phyloP scores from a whole-genome alignment of 1,140 invertebrate genomes.

The Lepidurus packardi region DNA sequence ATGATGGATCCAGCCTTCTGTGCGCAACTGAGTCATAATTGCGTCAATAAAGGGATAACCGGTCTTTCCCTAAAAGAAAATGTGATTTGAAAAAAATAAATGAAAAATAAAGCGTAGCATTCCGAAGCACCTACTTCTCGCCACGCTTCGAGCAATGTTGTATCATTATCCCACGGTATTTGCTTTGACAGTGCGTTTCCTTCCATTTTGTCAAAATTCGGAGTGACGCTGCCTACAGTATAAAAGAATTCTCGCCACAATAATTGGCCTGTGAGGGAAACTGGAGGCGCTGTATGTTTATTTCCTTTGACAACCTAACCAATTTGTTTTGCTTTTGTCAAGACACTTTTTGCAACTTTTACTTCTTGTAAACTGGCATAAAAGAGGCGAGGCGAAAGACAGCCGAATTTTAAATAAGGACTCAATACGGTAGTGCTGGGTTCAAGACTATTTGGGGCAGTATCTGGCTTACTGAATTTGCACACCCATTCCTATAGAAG shows the following conservation, averaged over 20 bases:
- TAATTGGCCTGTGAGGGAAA: conserved; percentile 59
- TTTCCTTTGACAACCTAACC: conserved; percentile 44
- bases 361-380: conserved; percentile 57
- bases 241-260: conserved; percentile 77
- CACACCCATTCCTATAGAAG: conserved; percentile 55
- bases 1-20: conserved; percentile 67
- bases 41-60: conserved; percentile 72
- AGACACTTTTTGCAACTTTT: conserved; percentile 30
- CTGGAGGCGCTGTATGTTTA: conserved; percentile 54
- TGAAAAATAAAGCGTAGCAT: conserved; percentile 34
- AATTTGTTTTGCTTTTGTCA: not conserved
- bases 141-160: conserved; percentile 59
- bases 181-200: conserved; percentile 66
- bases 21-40: conserved; percentile 59
- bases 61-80: conserved; percentile 52
- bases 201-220: conserved; percentile 60
- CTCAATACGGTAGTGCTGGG: conserved; percentile 66
- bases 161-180: conserved; percentile 62
- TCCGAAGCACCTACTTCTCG: conserved; percentile 42
- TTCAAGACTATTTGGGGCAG: conserved; percentile 62
- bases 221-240: conserved; percentile 62
- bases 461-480: conserved; percentile 67
- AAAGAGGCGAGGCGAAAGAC: conserved; percentile 59
- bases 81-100: not conserved
- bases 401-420: conserved; percentile 68